Conservation (phyloP, 2,888 invertebrate species). For the Philhelius pedissequus region DNA sequence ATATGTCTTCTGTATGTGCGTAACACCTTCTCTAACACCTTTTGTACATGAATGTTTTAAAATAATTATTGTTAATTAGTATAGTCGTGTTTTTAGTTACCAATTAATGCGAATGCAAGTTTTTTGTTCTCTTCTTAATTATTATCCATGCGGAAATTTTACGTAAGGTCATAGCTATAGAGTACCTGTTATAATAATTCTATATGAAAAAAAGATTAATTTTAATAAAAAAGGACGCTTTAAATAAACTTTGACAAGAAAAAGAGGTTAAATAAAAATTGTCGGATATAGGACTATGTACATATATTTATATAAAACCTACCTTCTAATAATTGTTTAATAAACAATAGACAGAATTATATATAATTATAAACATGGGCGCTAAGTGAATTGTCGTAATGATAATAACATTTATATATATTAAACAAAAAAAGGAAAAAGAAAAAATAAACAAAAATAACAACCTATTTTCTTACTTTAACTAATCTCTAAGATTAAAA, state of each 20-base stretch:
- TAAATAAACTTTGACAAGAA: conserved; percentile 14
- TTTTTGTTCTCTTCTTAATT: conserved; percentile 18
- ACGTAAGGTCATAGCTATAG: conserved; percentile 79
- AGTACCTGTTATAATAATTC: conserved; percentile 77
- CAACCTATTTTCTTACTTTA: conserved; percentile 65
- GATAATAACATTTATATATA: conserved; percentile 64
- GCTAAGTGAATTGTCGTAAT: conserved; percentile 64
- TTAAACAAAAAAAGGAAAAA: conserved; percentile 23
- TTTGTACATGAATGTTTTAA: conserved; percentile 21
- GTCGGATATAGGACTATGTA: conserved; percentile 42
- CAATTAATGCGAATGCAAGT: conserved; percentile 18
- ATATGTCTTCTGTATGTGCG: too few relatives aligned
- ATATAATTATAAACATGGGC: conserved; percentile 29
- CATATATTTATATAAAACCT: conserved; percentile 35
- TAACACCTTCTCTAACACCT: neutral
- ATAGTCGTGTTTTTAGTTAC: conserved; percentile 28
- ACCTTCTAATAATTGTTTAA: conserved; percentile 50
- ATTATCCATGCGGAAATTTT: conserved; percentile 66
- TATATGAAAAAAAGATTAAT: conserved; percentile 70
- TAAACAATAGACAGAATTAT: conserved; percentile 25
- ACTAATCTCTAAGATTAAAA: conserved; percentile 57
- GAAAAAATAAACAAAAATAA: conserved; percentile 54
- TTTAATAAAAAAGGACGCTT: conserved; percentile 36
- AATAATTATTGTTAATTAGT: conserved; percentile 22
- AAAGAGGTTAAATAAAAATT: conserved; percentile 6